These are phyloP conservation scores for Apteryx owenii DNA, from an alignment of 2,113 vertebrate species.

Conservation along the genomic window DNA sequence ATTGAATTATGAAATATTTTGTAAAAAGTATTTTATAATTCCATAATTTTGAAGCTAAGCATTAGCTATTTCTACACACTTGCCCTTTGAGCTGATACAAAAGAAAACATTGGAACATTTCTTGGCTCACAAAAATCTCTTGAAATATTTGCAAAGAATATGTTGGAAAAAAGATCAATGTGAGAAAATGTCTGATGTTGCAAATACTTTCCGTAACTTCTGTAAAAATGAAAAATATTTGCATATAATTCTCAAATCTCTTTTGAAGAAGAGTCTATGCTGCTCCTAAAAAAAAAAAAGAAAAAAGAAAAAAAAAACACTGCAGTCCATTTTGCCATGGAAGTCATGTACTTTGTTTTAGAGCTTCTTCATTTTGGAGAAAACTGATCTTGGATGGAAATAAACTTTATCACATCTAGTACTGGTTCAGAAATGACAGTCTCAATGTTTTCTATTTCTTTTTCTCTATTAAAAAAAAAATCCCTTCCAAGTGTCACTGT, in stretches of 20 bases:
- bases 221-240: not conserved
- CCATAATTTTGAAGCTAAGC: not conserved
- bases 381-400: not conserved
- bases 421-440: not conserved
- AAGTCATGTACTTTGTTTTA: not conserved
- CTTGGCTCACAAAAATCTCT: not conserved
- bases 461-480: not conserved
- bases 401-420: not conserved
- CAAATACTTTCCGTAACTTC: not conserved
- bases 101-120: not conserved
- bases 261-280: not conserved
- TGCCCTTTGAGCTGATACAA: not conserved
- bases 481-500: not conserved
- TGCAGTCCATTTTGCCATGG: not conserved
- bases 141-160: not conserved
- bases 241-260: rapidly evolving
- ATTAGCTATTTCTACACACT: not conserved
- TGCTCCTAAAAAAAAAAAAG: not conserved
- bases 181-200: not conserved
- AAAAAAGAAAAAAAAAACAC: not conserved
- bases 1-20: not conserved
- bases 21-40: not conserved
- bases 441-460: not conserved
- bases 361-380: not conserved
- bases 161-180: rapidly evolving